Base-by-base conservation (phyloP, 1,140 invertebrate genomes). In the Hestina assimilis region DNA sequence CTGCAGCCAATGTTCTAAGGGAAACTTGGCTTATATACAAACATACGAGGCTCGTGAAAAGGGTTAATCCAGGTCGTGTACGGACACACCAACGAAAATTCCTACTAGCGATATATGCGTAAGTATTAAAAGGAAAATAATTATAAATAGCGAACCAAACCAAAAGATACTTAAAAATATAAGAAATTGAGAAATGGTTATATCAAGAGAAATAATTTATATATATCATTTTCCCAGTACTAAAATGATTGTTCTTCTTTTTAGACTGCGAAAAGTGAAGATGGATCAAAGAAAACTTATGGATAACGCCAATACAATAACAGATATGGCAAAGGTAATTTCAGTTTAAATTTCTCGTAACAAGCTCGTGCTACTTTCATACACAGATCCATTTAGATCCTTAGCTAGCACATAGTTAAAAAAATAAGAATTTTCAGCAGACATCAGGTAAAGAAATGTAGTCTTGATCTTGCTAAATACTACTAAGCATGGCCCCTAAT, bases 11-110 rank as follows among this genome's bases (percentile, higher is more conserved):
- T 90, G 99, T 99, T 59, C 91, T 99, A 65, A 92, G 99, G 75
- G 99, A 99, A 91, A 99, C 99, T 56, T 99, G 99, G 99, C 93
- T 99, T 72, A 99, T 99, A 82, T 99, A 99, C 91, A 99, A 99
- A 91, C 96, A 99, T 90, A 99, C 99, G 70, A 95, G 98, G 83
- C 92, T 99, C 69, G 97, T 98, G 68, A 99, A 99, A 90, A 93
- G 97, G 81, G 97, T 99, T 40, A 98, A 99, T 90, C 94, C 96
- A 41, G 95, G 96, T 55, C 93, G 96, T 88, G 98, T 99, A 65
- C 92, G 99, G 75, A 96, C 97, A 51, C 99, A 99, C 90, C 99
- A 99, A 90, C 92, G 99, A 89, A 99, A 99, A 91, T 99, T 99
- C 90, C 93, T 99, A 53, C 93, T 99, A 85, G 98, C 99, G 67